Percentiles rank a stretch among this genome's conserved stretches.
Evolutionary conservation across 2,797 vertebrate genomes (phyloP).

Genomic region (Muraenolepis orangiensis): DNA sequence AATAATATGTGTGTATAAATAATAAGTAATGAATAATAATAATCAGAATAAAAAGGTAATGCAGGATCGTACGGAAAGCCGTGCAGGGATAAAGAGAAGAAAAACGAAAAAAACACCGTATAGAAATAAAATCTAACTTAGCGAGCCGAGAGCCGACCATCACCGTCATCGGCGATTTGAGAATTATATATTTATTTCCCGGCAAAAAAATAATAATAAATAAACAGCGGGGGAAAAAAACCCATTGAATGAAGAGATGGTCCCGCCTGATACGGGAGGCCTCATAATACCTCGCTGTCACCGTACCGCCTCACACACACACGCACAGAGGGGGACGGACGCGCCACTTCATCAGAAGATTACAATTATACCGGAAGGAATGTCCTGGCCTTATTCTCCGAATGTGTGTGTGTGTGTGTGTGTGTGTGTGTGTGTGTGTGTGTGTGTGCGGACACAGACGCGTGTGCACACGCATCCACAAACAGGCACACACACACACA

Average conservation of each 20-base stretch:
- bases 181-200: too few species aligned
- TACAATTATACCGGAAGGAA: conserved; percentile 38
- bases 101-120: too few species aligned
- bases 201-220: neutral
- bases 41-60: too few species aligned
- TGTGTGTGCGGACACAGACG: conserved; percentile 3
- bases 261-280: conserved; percentile 51
- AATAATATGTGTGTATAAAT: too few species aligned
- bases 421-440: neutral
- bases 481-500: conserved; percentile 15
- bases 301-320: conserved; percentile 22
- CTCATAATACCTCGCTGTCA: conserved; percentile 51
- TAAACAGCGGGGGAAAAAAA: conserved; percentile 18
- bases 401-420: neutral
- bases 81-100: too few species aligned
- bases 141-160: neutral
- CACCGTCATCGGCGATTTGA: too few species aligned
- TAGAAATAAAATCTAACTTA: neutral
- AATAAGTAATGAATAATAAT: too few species aligned
- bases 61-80: too few species aligned
- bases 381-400: neutral
- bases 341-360: conserved; percentile 47
- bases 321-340: too few species aligned
- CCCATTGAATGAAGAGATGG: conserved; percentile 43
- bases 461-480: conserved; percentile 19